phyloP scores from a whole-genome alignment of 2,113 vertebrate genomes.

The Rhagologus leucostigma region DNA sequence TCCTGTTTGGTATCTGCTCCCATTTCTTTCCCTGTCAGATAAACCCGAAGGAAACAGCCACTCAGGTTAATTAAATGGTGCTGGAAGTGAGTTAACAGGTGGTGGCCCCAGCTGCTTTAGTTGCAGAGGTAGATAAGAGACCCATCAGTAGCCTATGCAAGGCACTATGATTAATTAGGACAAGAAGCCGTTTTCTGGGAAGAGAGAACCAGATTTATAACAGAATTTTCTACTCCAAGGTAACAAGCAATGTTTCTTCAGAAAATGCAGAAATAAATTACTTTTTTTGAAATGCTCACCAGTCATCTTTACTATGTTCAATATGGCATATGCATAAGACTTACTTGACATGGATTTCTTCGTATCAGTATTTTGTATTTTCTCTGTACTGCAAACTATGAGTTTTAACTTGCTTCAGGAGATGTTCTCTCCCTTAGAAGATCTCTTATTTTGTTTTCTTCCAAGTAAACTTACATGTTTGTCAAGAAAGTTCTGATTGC shows the following conservation, averaged over 20 bases:
- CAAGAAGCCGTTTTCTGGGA: slow-evolving; percentile 56
- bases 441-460: not conserved
- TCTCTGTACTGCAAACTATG: not conserved
- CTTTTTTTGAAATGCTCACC: not conserved
- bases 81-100: slow-evolving; percentile 80
- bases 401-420: not conserved
- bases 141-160: not conserved
- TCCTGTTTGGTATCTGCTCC: slow-evolving; percentile 23
- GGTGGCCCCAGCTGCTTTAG: slow-evolving; percentile 75
- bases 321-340: not conserved
- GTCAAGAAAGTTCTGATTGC: not conserved
- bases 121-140: slow-evolving; percentile 36
- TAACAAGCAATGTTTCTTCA: not conserved
- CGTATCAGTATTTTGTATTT: not conserved
- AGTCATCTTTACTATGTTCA: not conserved
- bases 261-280: not conserved
- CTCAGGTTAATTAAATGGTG: slow-evolving; percentile 71
- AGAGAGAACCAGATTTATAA: not conserved
- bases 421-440: not conserved
- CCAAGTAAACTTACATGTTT: not conserved
- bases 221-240: not conserved
- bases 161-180: slow-evolving; percentile 69
- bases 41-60: slow-evolving; percentile 28
- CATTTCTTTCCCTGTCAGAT: not conserved
- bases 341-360: not conserved